Evolutionary conservation across 92 coral and sea anemone genomes (phyloP), one percentile per base, ranked within the genome.

Genomic region (Meandrina meandrites): DNA sequence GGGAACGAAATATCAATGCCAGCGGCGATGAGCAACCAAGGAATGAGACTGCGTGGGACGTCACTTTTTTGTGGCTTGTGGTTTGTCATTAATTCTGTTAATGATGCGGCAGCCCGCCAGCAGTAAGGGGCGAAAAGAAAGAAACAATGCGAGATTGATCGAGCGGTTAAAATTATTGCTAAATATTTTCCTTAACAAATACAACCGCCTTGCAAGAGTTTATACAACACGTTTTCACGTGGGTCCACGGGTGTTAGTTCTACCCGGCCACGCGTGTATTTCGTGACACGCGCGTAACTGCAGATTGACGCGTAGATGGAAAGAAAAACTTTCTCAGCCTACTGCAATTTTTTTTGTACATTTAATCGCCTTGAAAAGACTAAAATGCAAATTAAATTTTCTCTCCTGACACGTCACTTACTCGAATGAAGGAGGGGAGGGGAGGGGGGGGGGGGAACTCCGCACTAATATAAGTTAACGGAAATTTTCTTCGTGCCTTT

Each of bases 81-180:
- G 35, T 28, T 66, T 66, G 22, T 10, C 68, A 5, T 24, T 24
- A 22, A 21, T 58, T 58, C 67, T 58, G 67, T 17, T 56, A 56
- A 56, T 5, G 62, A 56, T 22, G 62, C 62, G 62, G 22, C 68
- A 79, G 1, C 24, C 75, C 34, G 40, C n/a, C 76, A 64, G 40
- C 58, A 67, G 36, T 47, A n/a, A 3, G 16, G 58, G 18, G 53
- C 11, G 27, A 31, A 32, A 34, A 21, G 47, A 67, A 0, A 45
- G 45, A 47, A 81, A 81, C 56, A 67, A 40, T 42, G 27, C 24
- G 22, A 81, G 60, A 81, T 30, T 42, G 85, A 45, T 45, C 42
- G 76, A 28, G 85, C 83, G 83, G 82, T 51, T 56, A 18, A 34
- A 80, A 24, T 36, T 40, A 16, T 27, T 35, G 45, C 47, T n/a